Evolutionary conservation across 1,140 invertebrate genomes (phyloP), one percentile per base, ranked within the genome.

Genomic region (Scylla paramamosain): DNA sequence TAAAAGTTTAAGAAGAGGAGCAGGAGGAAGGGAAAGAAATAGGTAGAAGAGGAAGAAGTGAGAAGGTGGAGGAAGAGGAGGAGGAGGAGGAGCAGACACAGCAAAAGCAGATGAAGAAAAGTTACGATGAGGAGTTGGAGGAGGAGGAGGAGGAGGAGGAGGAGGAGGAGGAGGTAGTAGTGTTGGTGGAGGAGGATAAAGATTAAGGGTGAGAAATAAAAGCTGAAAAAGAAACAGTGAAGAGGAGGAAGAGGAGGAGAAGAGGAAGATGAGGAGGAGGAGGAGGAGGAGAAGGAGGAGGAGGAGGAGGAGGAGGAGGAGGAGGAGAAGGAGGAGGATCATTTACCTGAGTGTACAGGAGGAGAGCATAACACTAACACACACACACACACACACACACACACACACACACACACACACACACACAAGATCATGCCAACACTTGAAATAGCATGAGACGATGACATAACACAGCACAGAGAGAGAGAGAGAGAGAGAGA

Each of bases 401-500:
- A 59, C 52, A 59, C 52, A 59, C 52, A 59, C 52, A 59, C 39
- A 39, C 39, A 39, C 39, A 39, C 39, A 39, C 39, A 39, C 39
- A 39, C 39, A 39, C 39, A 39, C 39, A 39, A n/a, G n/a, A n/a
- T n/a, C n/a, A n/a, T n/a, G n/a, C n/a, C n/a, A n/a, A n/a, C n/a
- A n/a, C n/a, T n/a, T 52, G 48, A 7, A 14, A 7, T 6, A 52
- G 48, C 6, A 14, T 7, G 48, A 52, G n/a, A n/a, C n/a, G n/a
- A n/a, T n/a, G n/a, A n/a, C n/a, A n/a, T n/a, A n/a, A n/a, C n/a
- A n/a, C n/a, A n/a, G n/a, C n/a, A n/a, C n/a, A n/a, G n/a, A n/a
- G n/a, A n/a, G n/a, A n/a, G n/a, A n/a, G n/a, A n/a, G n/a, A n/a
- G 59, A 67, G 59, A 67, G 59, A 67, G 59, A 67, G 59, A 67